Evolutionary conservation across 2,888 invertebrate species (phyloP).

Genomic region (Chaitophorus viminalis): DNA sequence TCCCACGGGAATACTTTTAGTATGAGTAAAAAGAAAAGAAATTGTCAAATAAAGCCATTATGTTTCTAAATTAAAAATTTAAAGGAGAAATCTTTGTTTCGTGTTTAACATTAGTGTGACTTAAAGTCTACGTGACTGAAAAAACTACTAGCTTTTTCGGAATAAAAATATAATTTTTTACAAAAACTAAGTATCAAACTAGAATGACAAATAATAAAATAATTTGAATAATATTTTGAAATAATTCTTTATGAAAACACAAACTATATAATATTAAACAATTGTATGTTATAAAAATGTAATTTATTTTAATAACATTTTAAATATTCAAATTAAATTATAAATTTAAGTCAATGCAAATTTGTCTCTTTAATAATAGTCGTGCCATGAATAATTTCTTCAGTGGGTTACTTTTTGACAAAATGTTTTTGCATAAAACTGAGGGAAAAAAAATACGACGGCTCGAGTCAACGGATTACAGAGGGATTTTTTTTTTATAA

Average conservation of each 20-base stretch:
- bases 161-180: too few relatives aligned
- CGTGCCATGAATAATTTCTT: conserved; percentile 14
- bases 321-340: conserved; percentile 45
- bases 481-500: neutral
- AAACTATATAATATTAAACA: neutral
- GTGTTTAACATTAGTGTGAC: neutral
- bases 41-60: conserved; percentile 3
- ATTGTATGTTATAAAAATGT: neutral
- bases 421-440: conserved; percentile 14
- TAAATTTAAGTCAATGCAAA: conserved; percentile 12
- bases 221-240: neutral
- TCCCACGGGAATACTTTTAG: conserved; percentile 19
- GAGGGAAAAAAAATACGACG: neutral
- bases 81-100: neutral
- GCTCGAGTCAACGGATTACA: neutral
- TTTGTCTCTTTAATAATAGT: conserved; percentile 20
- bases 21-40: conserved; percentile 1
- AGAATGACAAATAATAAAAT: neutral
- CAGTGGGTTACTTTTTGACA: neutral
- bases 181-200: neutral
- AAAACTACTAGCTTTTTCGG: neutral
- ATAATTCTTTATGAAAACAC: neutral
- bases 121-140: neutral
- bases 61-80: neutral
- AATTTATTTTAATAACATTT: conserved; percentile 28